These are phyloP conservation scores for Andrena marginata DNA, from an alignment of 2,888 invertebrate genomes.

Conservation along the genomic window DNA sequence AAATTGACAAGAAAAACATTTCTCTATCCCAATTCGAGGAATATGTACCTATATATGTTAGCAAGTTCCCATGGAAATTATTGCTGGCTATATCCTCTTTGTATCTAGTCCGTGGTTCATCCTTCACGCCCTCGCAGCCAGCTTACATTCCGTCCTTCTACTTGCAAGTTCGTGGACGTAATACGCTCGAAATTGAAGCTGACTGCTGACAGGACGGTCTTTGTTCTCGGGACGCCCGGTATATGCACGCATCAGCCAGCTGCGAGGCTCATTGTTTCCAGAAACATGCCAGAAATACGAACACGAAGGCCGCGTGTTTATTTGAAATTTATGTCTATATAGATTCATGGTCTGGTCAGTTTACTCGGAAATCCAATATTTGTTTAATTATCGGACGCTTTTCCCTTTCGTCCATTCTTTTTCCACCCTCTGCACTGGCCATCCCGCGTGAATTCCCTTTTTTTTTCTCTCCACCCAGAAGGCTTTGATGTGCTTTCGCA, in stretches of 20 bases:
- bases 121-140: constrained; percentile 42
- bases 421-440: no score
- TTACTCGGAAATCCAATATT: constrained; percentile 47
- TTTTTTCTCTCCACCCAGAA: background rate
- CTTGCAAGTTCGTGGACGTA: constrained; percentile 59
- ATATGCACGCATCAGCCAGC: constrained; percentile 59
- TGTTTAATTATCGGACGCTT: constrained; percentile 50
- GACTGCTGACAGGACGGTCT: constrained; percentile 66
- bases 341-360: constrained; percentile 36
- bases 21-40: background rate
- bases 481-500: background rate
- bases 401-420: background rate
- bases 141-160: constrained; percentile 64
- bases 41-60: background rate
- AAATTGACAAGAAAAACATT: no score
- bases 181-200: constrained; percentile 69
- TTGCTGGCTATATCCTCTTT: constrained; percentile 28
- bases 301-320: constrained; percentile 41
- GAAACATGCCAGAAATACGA: constrained; percentile 61
- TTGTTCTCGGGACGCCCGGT: constrained; percentile 63
- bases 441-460: background rate
- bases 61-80: constrained; percentile 30
- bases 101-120: constrained; percentile 22
- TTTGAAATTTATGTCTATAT: constrained; percentile 58
- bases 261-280: constrained; percentile 65